Evolutionary conservation across 2,888 invertebrate genomes (phyloP), one percentile per base, ranked within the genome.

Genomic region (Lumbricus terrestris): DNA sequence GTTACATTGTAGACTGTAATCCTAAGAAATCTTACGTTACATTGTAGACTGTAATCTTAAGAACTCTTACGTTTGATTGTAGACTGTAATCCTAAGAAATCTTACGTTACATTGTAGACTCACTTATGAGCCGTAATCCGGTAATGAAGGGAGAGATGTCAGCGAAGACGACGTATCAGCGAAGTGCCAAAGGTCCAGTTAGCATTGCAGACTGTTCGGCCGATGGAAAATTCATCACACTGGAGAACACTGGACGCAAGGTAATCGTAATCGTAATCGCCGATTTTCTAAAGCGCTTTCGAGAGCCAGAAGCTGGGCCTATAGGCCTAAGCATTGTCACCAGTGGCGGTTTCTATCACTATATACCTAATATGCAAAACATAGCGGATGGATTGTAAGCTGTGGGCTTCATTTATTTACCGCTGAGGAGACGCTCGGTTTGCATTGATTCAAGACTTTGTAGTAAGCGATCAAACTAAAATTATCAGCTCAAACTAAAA

Each of bases 91-190:
- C n/a, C n/a, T 69, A 1, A 69, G n/a, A n/a, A 69, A 69, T n/a
- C 69, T 69, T 20, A 1, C n/a, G 69, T 29, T 6, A 69, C 69
- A 69, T 69, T 69, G 69, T 69, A 69, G 69, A 69, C 69, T 69
- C 69, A 38, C 88, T 37, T 3, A 88, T 35, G 35, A 40, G 40
- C 29, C 88, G 88, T 38, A 33, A 93, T 91, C 85, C 85, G 8
- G 94, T 94, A 93, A 94, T 94, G 93, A 93, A 94, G 89, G 95
- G 95, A 8, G 95, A 96, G 92, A 95, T 95, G 90, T 95, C 95
- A 18, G 95, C 95, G 69, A 95, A 95, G 93, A 96, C 96, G 3
- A 96, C 96, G 20, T 96, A 95, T 94, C 95, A 90, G 85, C 89
- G 90, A 23, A 88, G 88, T 29, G 89, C 90, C 38, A 90, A 90